Evolutionary conservation across 2,113 vertebrate genomes (phyloP).

Genomic region (Circaetus gallicus): DNA sequence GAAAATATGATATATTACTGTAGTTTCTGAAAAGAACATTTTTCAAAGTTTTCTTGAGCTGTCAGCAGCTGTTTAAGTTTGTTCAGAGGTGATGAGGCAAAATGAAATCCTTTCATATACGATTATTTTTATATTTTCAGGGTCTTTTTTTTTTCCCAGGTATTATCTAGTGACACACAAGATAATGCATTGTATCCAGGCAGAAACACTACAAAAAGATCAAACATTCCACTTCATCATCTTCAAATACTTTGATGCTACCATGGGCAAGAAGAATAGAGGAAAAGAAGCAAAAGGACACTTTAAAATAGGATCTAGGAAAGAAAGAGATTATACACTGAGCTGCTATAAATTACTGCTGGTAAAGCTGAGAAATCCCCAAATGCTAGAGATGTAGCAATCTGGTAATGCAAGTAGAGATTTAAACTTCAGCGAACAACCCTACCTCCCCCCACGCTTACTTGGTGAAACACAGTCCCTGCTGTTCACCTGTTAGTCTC

Average conservation of each 20-base stretch:
- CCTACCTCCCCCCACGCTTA: not conserved
- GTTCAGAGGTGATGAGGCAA: slow-evolving; percentile 35
- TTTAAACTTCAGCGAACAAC: not conserved
- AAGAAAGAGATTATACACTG: slow-evolving; percentile 21
- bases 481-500: not conserved
- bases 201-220: slow-evolving; percentile 37
- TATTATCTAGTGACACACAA: slow-evolving; percentile 16
- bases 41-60: slow-evolving; percentile 22
- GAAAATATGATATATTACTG: not conserved
- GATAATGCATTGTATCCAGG: slow-evolving; percentile 14
- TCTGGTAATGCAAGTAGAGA: not conserved
- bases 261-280: slow-evolving; percentile 34
- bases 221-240: slow-evolving; percentile 39
- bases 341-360: slow-evolving; percentile 7
- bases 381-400: not conserved
- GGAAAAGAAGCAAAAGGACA: not conserved
- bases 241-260: slow-evolving; percentile 49
- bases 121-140: slow-evolving; percentile 57
- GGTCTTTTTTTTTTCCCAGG: not conserved
- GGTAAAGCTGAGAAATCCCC: not conserved
- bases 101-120: slow-evolving; percentile 31
- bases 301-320: slow-evolving; percentile 3
- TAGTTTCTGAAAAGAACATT: not conserved
- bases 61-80: slow-evolving; percentile 43
- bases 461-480: not conserved